Percentiles rank a stretch among this genome's conserved stretches.
phyloP scores from a whole-genome alignment of 2,888 invertebrate genomes.

The Idaea straminata region DNA sequence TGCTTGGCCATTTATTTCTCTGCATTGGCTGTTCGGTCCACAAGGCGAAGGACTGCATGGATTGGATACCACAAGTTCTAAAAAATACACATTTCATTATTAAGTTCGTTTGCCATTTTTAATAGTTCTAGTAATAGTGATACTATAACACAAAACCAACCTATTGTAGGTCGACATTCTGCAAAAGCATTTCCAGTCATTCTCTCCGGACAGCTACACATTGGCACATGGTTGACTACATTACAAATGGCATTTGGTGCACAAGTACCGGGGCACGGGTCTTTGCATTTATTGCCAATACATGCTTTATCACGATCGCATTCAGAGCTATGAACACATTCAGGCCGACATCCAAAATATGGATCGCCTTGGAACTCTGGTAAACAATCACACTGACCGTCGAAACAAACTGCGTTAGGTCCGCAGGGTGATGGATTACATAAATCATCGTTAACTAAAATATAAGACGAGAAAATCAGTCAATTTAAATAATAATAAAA shows the following conservation, averaged over 20 bases:
- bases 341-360: constrained; percentile 87
- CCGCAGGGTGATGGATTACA: constrained; percentile 86
- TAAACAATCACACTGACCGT: constrained; percentile 86
- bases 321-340: constrained; percentile 88
- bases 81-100: constrained; percentile 32
- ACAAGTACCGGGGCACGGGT: constrained; percentile 90
- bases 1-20: constrained; percentile 82
- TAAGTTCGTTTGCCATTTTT: not conserved
- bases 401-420: constrained; percentile 84
- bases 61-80: constrained; percentile 75
- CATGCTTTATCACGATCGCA: constrained; percentile 86
- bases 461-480: constrained; percentile 7
- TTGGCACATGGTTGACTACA: constrained; percentile 83
- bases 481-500: constrained; percentile 6
- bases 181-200: constrained; percentile 86
- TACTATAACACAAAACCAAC: constrained; percentile 48
- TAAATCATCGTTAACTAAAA: constrained; percentile 75
- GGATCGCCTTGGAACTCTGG: constrained; percentile 89
- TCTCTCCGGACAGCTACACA: constrained; percentile 81
- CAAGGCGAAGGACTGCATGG: constrained; percentile 84
- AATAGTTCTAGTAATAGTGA: constrained; percentile 3
- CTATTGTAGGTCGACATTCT: constrained; percentile 78
- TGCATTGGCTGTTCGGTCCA: constrained; percentile 83
- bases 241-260: constrained; percentile 86
- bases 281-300: constrained; percentile 85